Evolutionary conservation across 1,140 invertebrate genomes (phyloP).

Genomic region (Musca domestica): DNA sequence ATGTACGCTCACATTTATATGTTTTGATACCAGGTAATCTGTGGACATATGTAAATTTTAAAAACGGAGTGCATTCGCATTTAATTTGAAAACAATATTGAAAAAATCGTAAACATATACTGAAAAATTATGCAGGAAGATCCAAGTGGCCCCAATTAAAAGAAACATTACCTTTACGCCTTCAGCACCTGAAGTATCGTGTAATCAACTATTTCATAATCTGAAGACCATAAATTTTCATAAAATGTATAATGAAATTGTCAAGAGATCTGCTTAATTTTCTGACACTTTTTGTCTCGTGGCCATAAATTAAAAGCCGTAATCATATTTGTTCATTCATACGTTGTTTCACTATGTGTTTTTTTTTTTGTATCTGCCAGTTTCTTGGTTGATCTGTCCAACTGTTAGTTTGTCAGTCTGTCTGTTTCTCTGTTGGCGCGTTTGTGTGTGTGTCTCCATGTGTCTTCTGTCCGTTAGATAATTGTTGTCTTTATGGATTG

Average conservation of each 20-base stretch:
- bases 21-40: too few relatives aligned
- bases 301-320: conserved; percentile 15
- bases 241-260: conserved; percentile 15
- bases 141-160: neutral
- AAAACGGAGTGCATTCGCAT: too few relatives aligned
- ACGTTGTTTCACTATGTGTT: neutral
- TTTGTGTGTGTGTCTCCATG: neutral
- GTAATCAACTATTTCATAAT: conserved; percentile 3
- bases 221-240: conserved; percentile 10
- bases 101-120: neutral
- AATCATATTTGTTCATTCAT: conserved; percentile 1
- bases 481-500: conserved; percentile 13
- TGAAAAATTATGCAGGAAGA: neutral
- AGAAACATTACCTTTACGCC: neutral
- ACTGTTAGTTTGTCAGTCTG: neutral
- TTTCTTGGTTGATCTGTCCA: neutral
- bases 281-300: conserved; percentile 17
- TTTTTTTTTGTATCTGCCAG: neutral
- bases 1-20: neutral
- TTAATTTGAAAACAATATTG: too few relatives aligned
- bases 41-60: too few relatives aligned
- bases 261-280: conserved; percentile 19
- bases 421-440: neutral
- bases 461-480: neutral
- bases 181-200: neutral